Base-by-base conservation (phyloP, 2,888 invertebrate genomes). In the Aleiodes alternator region DNA sequence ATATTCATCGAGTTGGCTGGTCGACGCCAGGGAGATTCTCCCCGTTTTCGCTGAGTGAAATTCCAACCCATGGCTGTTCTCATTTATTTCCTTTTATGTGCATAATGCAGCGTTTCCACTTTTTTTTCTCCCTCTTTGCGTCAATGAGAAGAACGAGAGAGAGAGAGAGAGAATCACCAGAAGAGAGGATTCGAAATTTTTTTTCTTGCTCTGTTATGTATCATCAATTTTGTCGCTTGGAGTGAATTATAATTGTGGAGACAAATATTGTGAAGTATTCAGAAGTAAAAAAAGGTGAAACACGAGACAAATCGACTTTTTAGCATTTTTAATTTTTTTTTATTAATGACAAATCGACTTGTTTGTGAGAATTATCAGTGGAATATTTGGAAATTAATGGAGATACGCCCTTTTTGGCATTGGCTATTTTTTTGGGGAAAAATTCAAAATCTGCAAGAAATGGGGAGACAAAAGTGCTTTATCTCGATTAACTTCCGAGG, bases 1-100 rank as follows among this genome's bases (percentile, higher is more conserved):
- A 76, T 34, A 34, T 34, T 34, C 34, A 55, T 16, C 31, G 48
- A 57, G 56, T 43, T 57, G 57, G 70, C 23, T 29, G 57, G 48
- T 57, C 12, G 57, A 70, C 23, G 23, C 70, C 6, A 6, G 34
- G 56, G 38, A n/a, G 57, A 48, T n/a, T 14, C n/a, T n/a, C 29
- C 57, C 71, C 71, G 51, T 48, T 48, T 48, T 16, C 34, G 56
- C 48, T 16, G 70, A 71, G 71, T 72, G 29, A 71, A 72, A 72
- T 64, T 72, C 53, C 76, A 71, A 64, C 77, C 76, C 56, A 72
- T 73, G 82, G 82, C 83, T 82, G 83, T 84, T 80, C 80, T 78
- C 84, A 82, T 84, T 85, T 82, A 80, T 84, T 84, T 83, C 76
- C 75, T 78, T 84, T 81, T 79, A 76, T 78, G 80, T 82, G 81